phyloP scores from a whole-genome alignment of 2,888 invertebrate genomes.

The Ferdinandea cuprea region DNA sequence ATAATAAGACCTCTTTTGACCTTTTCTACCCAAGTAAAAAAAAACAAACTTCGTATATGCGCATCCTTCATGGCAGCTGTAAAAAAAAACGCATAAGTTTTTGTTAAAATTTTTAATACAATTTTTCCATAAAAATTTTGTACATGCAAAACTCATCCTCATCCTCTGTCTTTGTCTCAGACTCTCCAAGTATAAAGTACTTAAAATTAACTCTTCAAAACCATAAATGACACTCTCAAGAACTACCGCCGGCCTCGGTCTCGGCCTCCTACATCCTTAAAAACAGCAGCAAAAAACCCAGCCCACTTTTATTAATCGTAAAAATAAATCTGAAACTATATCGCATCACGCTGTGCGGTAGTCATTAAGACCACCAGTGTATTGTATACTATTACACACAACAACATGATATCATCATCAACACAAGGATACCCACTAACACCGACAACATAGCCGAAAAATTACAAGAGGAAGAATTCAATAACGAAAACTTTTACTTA shows the following conservation, averaged over 20 bases:
- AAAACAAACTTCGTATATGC: neutral
- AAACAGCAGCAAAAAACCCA: neutral
- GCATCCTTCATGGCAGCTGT: conserved; percentile 17
- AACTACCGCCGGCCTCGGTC: neutral
- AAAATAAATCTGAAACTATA: conserved; percentile 71
- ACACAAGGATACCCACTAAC: neutral
- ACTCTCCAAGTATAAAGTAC: neutral
- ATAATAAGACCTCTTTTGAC: conserved; percentile 21
- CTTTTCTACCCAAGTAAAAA: neutral
- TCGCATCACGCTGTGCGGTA: conserved; percentile 60
- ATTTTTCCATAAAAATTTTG: neutral
- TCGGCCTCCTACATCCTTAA: neutral
- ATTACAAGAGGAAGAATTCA: conserved; percentile 64
- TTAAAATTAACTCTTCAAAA: conserved; percentile 64
- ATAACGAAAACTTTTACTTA: conserved; percentile 73
- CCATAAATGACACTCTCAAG: conserved; percentile 58
- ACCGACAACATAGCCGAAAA: conserved; percentile 15
- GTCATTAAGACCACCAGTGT: conserved; percentile 64
- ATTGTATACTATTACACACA: conserved; percentile 35
- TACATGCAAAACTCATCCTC: conserved; percentile 38
- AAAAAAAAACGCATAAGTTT: conserved; percentile 36
- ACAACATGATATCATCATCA: conserved; percentile 60
- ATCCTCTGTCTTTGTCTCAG: neutral
- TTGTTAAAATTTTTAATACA: conserved; percentile 28
- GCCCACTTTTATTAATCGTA: conserved; percentile 63